These are phyloP conservation scores for Trigoniulus corallinus DNA, from an alignment of 1,140 invertebrate genomes.

Conservation along the genomic window DNA sequence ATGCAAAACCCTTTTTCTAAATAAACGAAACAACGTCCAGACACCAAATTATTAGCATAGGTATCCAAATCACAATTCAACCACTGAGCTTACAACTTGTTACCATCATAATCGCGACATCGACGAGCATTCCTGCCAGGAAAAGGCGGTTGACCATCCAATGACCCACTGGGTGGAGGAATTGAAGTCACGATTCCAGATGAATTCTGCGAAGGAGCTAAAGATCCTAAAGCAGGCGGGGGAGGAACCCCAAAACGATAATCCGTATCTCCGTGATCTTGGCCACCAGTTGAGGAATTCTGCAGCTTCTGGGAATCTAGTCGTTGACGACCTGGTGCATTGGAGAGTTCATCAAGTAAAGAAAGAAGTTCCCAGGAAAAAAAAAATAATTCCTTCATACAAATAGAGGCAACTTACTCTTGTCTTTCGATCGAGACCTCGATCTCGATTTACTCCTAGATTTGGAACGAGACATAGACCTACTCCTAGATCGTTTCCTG, in stretches of 20 bases:
- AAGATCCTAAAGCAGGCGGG: conserved; percentile 4
- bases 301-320: background rate
- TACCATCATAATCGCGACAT: conserved; percentile 36
- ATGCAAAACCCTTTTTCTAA: conserved; percentile 90
- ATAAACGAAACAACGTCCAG: too few species aligned
- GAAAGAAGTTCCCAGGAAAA: too few species aligned
- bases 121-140: conserved; percentile 12
- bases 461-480: conserved; percentile 15
- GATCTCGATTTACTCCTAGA: conserved; percentile 4
- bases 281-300: background rate
- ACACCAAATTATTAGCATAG: conserved; percentile 10
- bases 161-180: too few species aligned
- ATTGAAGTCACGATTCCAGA: background rate
- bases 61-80: background rate
- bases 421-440: too few species aligned
- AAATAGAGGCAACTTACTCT: too few species aligned
- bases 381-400: too few species aligned
- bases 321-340: background rate
- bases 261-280: conserved; percentile 11
- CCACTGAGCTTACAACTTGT: background rate
- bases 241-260: conserved; percentile 8
- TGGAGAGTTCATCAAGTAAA: too few species aligned
- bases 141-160: background rate
- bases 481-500: conserved; percentile 14
- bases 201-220: conserved; percentile 8